Percentiles rank a stretch among this genome's conserved stretches.
Evolutionary conservation across 1,140 invertebrate genomes (phyloP).

Genomic region (Oreohelix idahoensis): DNA sequence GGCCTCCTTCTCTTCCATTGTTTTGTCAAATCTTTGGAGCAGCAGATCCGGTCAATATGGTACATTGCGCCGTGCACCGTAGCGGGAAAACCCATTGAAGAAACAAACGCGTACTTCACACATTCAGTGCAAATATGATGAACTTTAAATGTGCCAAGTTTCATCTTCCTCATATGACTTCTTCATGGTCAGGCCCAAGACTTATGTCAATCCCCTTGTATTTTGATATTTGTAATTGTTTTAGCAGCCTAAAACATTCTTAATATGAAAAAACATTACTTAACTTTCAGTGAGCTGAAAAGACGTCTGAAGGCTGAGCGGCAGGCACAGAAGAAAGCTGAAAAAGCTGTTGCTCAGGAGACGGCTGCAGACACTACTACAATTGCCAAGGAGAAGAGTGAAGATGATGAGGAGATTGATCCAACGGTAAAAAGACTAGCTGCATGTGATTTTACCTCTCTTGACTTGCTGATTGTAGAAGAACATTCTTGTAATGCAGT

Average conservation of each 20-base stretch:
- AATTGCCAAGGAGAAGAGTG: slow-evolving; percentile 33
- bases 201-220: background rate
- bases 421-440: slow-evolving; percentile 81
- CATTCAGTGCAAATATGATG: background rate
- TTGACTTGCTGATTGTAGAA: no score
- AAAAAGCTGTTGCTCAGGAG: slow-evolving; percentile 79
- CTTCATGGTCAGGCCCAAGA: no score
- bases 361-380: slow-evolving; percentile 55
- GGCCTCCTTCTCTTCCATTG: no score
- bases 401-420: slow-evolving; percentile 84
- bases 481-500: no score
- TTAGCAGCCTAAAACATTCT: background rate
- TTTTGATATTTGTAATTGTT: background rate
- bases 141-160: background rate
- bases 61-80: no score
- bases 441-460: no score
- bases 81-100: no score
- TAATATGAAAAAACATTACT: background rate
- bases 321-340: slow-evolving; percentile 93
- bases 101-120: background rate
- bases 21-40: no score
- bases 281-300: slow-evolving; percentile 87
- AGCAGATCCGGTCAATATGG: no score
- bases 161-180: no score
- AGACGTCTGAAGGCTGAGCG: slow-evolving; percentile 90